A percentile compares a stretch with the other conserved stretches of the same genome.
Conservation (phyloP, 2,888 invertebrate species). For the Brenthis daphne region DNA sequence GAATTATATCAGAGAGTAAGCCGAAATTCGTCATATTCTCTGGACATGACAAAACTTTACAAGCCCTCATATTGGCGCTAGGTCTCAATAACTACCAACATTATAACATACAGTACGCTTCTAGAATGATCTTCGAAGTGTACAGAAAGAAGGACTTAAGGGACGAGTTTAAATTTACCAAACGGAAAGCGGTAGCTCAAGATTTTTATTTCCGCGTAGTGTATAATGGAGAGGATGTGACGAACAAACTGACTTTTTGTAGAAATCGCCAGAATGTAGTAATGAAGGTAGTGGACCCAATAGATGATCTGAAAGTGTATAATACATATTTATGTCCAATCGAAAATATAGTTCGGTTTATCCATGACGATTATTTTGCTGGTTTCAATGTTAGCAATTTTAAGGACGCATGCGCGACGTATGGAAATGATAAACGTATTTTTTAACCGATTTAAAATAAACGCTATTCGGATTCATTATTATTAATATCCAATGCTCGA, state of each 20-base stretch:
- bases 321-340: slow-evolving; percentile 89
- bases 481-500: too few species aligned
- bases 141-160: slow-evolving; percentile 84
- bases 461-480: background rate
- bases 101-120: slow-evolving; percentile 91
- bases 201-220: slow-evolving; percentile 92
- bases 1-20: slow-evolving; percentile 89
- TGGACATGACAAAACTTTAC: slow-evolving; percentile 95
- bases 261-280: slow-evolving; percentile 80
- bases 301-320: slow-evolving; percentile 61
- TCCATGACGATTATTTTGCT: slow-evolving; percentile 93
- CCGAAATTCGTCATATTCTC: slow-evolving; percentile 91
- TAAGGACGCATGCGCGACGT: slow-evolving; percentile 89
- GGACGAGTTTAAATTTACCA: slow-evolving; percentile 80
- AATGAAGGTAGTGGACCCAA: slow-evolving; percentile 69
- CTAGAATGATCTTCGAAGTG: slow-evolving; percentile 93
- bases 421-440: slow-evolving; percentile 46
- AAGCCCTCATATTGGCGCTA: slow-evolving; percentile 90
- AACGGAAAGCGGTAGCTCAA: slow-evolving; percentile 81
- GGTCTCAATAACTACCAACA: slow-evolving; percentile 85
- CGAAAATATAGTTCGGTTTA: slow-evolving; percentile 92
- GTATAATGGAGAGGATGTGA: slow-evolving; percentile 93
- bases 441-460: slow-evolving; percentile 4
- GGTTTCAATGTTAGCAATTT: slow-evolving; percentile 93
- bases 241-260: slow-evolving; percentile 91